phyloP scores from a whole-genome alignment of 2,888 invertebrate species.

The Drosophila picticornis region DNA sequence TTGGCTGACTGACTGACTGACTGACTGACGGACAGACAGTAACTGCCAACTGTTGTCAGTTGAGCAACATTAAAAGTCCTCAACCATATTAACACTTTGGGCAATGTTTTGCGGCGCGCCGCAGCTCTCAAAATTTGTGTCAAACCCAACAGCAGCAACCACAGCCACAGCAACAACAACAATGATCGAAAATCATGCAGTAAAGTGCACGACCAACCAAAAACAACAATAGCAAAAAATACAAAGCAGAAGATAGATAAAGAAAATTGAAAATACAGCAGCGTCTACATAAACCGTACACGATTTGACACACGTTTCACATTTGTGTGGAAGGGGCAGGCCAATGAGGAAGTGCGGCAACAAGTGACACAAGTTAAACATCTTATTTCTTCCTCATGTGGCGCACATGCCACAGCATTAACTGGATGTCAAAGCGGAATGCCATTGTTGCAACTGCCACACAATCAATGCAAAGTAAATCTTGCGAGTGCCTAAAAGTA shows the following conservation, averaged over 20 bases:
- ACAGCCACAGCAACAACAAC: slow-evolving; percentile 42
- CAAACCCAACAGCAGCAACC: slow-evolving; percentile 52
- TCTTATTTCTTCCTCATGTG: slow-evolving; percentile 67
- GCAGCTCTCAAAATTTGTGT: slow-evolving; percentile 72
- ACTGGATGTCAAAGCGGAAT: slow-evolving; percentile 12
- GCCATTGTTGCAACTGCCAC: slow-evolving; percentile 15
- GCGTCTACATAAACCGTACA: slow-evolving; percentile 38
- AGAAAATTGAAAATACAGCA: slow-evolving; percentile 38
- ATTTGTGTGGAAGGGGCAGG: slow-evolving; percentile 38
- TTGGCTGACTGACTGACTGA: slow-evolving; percentile 26
- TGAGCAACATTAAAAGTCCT: slow-evolving; percentile 79
- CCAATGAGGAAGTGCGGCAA: slow-evolving; percentile 65
- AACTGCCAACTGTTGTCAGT: slow-evolving; percentile 43
- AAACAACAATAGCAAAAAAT: slow-evolving; percentile 14
- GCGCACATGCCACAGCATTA: slow-evolving; percentile 59
- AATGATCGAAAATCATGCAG: slow-evolving; percentile 65
- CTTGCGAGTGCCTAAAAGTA: slow-evolving; percentile 11
- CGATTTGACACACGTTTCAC: slow-evolving; percentile 55
- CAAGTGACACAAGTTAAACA: slow-evolving; percentile 47
- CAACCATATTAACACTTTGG: slow-evolving; percentile 79
- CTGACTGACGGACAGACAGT: slow-evolving; percentile 34
- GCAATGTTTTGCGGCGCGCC: slow-evolving; percentile 76
- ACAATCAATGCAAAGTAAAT: not conserved
- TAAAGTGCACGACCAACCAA: slow-evolving; percentile 58
- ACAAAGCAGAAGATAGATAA: not conserved